Evolutionary conservation across 1,140 invertebrate genomes (phyloP).

Genomic region (Neuroterus valhalla): DNA sequence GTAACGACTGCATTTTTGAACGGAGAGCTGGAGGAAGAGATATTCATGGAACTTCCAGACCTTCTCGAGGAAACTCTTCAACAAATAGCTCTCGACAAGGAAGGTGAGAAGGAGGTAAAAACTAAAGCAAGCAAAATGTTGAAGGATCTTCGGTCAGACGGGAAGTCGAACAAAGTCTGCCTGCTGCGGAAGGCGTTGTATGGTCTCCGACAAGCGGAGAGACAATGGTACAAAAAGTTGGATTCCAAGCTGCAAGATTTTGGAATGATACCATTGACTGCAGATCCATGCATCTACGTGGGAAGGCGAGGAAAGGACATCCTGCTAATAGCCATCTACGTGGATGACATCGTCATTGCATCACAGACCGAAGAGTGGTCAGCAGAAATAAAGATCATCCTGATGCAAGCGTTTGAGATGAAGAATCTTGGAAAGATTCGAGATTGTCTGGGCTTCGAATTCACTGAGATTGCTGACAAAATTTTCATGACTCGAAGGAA

Average conservation of each 20-base stretch:
- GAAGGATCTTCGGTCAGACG: constrained; percentile 32
- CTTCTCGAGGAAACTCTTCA: too few species aligned
- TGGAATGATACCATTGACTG: constrained; percentile 32
- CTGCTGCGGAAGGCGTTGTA: constrained; percentile 55
- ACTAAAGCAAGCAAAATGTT: constrained; percentile 37
- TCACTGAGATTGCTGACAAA: too few species aligned
- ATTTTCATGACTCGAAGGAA: constrained; percentile 38
- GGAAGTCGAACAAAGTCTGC: constrained; percentile 42
- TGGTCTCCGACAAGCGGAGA: constrained; percentile 57
- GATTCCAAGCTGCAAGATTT: constrained; percentile 33
- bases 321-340: too few species aligned
- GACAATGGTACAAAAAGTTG: too few species aligned
- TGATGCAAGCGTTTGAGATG: constrained; percentile 32
- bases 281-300: constrained; percentile 47
- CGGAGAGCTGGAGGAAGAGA: too few species aligned
- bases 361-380: constrained; percentile 33
- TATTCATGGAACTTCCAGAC: too few species aligned
- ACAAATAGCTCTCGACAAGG: constrained; percentile 60
- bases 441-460: constrained; percentile 35
- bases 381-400: background rate
- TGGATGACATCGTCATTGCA: too few species aligned
- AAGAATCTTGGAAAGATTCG: constrained; percentile 23
- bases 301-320: constrained; percentile 35
- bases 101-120: constrained; percentile 2
- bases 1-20: too few species aligned